phyloP scores from a whole-genome alignment of 2,888 invertebrate species.

The Gari tellinella region DNA sequence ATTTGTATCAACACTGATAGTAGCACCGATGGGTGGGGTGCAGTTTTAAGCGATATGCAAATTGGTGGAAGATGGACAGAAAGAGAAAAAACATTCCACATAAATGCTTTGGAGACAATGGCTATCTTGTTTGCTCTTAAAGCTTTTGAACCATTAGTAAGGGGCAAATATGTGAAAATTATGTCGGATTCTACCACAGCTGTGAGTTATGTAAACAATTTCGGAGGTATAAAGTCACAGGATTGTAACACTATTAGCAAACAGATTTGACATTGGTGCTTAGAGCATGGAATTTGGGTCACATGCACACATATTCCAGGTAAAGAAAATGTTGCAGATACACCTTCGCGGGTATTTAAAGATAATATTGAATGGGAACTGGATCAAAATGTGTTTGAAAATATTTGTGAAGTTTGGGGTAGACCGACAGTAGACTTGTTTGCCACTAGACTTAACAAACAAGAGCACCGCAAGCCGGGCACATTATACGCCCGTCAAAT shows the following conservation, averaged over 20 bases:
- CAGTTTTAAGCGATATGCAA: background rate
- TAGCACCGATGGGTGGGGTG: conserved; percentile 26
- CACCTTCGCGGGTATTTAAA: conserved; percentile 8
- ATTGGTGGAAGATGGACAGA: conserved; percentile 26
- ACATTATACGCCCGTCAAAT: no score
- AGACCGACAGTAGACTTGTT: no score
- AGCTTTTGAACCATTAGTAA: conserved; percentile 18
- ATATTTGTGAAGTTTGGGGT: background rate
- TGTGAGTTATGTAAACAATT: conserved; percentile 12
- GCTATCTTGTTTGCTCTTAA: conserved; percentile 36
- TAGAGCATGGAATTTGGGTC: conserved; percentile 20
- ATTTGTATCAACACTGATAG: conserved; percentile 22
- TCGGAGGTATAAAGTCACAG: background rate
- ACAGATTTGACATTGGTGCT: conserved; percentile 28
- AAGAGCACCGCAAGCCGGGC: no score
- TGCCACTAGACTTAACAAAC: no score
- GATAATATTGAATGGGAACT: conserved; percentile 26
- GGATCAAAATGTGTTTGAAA: conserved; percentile 12
- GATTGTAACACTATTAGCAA: background rate
- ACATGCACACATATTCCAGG: conserved; percentile 28
- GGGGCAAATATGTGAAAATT: conserved; percentile 39
- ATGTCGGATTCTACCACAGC: conserved; percentile 34
- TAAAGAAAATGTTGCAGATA: conserved; percentile 1
- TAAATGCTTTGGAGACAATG: conserved; percentile 27
- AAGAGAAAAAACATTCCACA: conserved; percentile 20